phyloP scores from a whole-genome alignment of 2,888 invertebrate genomes.

The Calephelis perditalis region DNA sequence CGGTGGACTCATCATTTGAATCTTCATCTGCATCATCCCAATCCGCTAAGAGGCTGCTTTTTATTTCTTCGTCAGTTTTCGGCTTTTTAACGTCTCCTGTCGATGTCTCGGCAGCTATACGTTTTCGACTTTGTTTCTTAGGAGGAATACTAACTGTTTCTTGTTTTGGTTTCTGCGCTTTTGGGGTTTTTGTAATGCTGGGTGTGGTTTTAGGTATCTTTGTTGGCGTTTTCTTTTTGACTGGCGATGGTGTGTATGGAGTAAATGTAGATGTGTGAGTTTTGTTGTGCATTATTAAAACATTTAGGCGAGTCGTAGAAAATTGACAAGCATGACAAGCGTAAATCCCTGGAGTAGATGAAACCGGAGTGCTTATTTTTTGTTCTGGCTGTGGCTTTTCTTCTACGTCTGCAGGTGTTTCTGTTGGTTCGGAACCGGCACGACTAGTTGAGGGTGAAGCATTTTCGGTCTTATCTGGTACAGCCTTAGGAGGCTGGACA shows the following conservation, averaged over 20 bases:
- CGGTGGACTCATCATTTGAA: conserved; percentile 54
- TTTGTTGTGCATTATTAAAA: conserved; percentile 85
- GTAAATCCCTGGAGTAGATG: conserved; percentile 61
- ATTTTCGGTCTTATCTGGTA: conserved; percentile 36
- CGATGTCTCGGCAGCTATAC: conserved; percentile 49
- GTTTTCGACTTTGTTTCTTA: conserved; percentile 63
- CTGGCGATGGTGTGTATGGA: conserved; percentile 64
- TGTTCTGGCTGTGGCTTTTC: conserved; percentile 31
- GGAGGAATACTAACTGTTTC: conserved; percentile 51
- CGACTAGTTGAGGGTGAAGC: conserved; percentile 48
- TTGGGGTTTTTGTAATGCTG: conserved; percentile 45
- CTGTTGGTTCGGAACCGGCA: conserved; percentile 37
- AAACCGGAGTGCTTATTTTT: conserved; percentile 38
- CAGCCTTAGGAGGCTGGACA: conserved; percentile 73
- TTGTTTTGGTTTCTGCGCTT: conserved; percentile 48
- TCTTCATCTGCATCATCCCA: conserved; percentile 83
- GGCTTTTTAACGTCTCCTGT: conserved; percentile 58
- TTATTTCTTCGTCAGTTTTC: conserved; percentile 81
- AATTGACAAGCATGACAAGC: conserved; percentile 82
- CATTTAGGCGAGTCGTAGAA: conserved; percentile 83
- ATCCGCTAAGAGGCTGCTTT: conserved; percentile 84
- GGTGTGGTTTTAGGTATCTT: conserved; percentile 46
- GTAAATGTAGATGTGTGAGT: conserved; percentile 79
- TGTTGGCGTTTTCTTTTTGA: conserved; percentile 47
- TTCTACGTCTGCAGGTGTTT: conserved; percentile 30